These are phyloP conservation scores for Troides oblongomaculatus DNA, from an alignment of 2,888 invertebrate genomes.

Conservation along the genomic window DNA sequence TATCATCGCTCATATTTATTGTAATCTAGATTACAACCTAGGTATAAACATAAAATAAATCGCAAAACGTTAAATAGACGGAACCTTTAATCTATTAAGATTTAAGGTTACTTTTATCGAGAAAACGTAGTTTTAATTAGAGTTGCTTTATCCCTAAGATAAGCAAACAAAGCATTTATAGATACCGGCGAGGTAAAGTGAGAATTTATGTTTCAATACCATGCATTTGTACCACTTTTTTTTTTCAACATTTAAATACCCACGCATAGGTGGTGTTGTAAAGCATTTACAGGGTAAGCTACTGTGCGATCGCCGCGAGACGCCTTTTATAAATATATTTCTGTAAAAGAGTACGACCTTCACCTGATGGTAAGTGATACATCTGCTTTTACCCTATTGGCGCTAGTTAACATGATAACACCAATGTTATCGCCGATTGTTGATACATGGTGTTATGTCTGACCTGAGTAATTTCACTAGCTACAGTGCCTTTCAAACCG, in stretches of 20 bases:
- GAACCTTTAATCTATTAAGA: background rate
- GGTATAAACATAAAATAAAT: background rate
- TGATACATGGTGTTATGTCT: too few relatives aligned
- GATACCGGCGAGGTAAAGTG: slow-evolving; percentile 60
- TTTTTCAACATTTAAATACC: slow-evolving; percentile 26
- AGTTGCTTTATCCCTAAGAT: slow-evolving; percentile 52
- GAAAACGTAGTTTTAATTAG: slow-evolving; percentile 68
- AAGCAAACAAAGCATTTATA: slow-evolving; percentile 58
- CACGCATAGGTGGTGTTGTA: slow-evolving; percentile 23
- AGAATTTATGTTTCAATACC: slow-evolving; percentile 65
- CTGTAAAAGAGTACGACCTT: too few relatives aligned
- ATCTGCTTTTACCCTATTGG: too few relatives aligned
- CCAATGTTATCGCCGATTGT: too few relatives aligned
- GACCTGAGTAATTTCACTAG: too few relatives aligned
- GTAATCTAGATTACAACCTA: background rate
- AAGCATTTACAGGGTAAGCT: background rate
- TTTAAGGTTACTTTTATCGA: slow-evolving; percentile 40
- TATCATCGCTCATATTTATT: too few relatives aligned
- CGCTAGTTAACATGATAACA: too few relatives aligned
- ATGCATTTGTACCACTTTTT: slow-evolving; percentile 36
- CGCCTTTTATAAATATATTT: too few relatives aligned
- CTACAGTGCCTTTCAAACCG: too few relatives aligned
- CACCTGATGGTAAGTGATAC: too few relatives aligned
- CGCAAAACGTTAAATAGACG: background rate
- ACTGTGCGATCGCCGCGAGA: background rate